Conservation (phyloP, 2,888 invertebrate species). For the Sthenelais limicola region DNA sequence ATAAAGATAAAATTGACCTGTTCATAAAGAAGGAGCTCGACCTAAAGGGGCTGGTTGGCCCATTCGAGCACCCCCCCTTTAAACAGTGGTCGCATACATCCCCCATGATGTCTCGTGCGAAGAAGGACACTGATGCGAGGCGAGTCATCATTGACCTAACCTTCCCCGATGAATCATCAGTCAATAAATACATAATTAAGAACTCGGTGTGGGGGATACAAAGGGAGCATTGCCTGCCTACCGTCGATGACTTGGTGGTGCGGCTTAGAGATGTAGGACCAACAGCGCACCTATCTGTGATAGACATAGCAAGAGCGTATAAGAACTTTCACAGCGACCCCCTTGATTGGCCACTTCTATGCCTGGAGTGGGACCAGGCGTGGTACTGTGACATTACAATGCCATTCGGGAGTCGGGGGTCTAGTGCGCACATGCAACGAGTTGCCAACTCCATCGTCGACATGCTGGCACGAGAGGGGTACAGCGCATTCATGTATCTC, state of each 20-base stretch:
- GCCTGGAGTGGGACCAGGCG: background rate
- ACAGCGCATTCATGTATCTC: background rate
- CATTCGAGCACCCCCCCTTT: no score
- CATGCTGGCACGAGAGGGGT: background rate
- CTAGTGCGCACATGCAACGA: background rate
- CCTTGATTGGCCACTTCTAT: background rate
- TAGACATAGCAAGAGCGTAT: background rate
- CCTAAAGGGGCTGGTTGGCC: no score
- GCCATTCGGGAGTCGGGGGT: background rate
- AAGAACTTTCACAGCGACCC: constrained; percentile 6
- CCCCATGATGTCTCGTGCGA: no score
- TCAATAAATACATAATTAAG: background rate
- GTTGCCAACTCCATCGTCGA: constrained; percentile 4
- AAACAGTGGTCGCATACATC: no score
- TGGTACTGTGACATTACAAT: background rate
- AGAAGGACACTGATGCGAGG: background rate
- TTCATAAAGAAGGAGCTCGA: no score
- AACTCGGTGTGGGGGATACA: background rate
- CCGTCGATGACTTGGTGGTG: background rate
- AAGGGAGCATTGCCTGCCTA: background rate
- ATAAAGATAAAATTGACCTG: no score
- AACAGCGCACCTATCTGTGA: background rate
- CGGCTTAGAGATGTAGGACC: background rate
- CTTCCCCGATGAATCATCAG: background rate
- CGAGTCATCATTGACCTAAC: constrained; percentile 1